Percentiles rank a stretch among this genome's conserved stretches.
Evolutionary conservation across 2,113 vertebrate species (phyloP).

Genomic region (Pollachius pollachius): DNA sequence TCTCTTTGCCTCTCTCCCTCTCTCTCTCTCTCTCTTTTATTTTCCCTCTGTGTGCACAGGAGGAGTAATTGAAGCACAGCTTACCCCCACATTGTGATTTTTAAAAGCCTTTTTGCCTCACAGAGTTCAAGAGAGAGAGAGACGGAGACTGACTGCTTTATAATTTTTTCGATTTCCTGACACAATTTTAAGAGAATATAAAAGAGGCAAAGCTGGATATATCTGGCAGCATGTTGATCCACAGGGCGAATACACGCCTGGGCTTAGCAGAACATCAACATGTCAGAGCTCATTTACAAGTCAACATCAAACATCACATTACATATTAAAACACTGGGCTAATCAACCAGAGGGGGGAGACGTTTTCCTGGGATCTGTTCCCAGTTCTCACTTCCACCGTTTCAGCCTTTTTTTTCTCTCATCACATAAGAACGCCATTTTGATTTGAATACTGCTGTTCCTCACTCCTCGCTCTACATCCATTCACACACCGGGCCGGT

Average conservation of each 20-base stretch:
- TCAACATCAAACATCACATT: conserved; percentile 46
- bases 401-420: conserved; percentile 38
- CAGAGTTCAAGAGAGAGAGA: conserved; percentile 18
- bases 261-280: conserved; percentile 15
- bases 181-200: conserved; percentile 65
- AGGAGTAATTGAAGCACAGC: conserved; percentile 63
- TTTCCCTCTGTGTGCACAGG: conserved; percentile 41
- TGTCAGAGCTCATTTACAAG: conserved; percentile 49
- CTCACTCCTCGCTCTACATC: conserved; percentile 35
- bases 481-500: conserved; percentile 39
- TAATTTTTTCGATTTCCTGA: conserved; percentile 69
- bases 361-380: conserved; percentile 55
- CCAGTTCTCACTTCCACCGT: conserved; percentile 38
- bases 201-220: conserved; percentile 60
- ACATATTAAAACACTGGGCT: conserved; percentile 43
- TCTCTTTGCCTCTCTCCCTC: not conserved
- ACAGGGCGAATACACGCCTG: conserved; percentile 54
- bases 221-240: conserved; percentile 45
- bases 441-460: conserved; percentile 36
- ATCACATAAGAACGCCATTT: conserved; percentile 45
- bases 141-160: conserved; percentile 65
- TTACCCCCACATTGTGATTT: conserved; percentile 67
- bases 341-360: conserved; percentile 34
- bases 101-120: conserved; percentile 60
- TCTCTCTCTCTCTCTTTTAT: not conserved